These are phyloP conservation scores for Gadopsis marmoratus DNA, from an alignment of 2,797 vertebrate genomes.

Conservation along the genomic window DNA sequence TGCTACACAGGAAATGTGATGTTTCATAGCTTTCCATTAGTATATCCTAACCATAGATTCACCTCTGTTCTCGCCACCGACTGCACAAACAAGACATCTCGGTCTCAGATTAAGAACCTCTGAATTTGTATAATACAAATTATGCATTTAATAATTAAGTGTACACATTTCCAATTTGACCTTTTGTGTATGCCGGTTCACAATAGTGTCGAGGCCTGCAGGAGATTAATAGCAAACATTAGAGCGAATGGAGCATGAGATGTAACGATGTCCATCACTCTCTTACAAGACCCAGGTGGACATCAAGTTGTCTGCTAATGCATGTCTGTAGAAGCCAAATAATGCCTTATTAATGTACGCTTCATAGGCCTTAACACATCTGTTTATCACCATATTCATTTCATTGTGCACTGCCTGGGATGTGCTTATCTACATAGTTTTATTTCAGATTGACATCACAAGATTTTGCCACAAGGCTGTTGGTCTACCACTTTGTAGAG, in stretches of 20 bases:
- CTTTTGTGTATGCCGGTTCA: conserved; percentile 7
- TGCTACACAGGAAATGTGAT: conserved; percentile 13
- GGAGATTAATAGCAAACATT: conserved; percentile 24
- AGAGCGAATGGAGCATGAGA: conserved; percentile 16
- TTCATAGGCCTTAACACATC: conserved; percentile 36
- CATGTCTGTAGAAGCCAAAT: conserved; percentile 14
- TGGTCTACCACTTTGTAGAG: conserved; percentile 3
- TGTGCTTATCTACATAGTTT: conserved; percentile 29
- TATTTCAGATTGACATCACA: conserved; percentile 14
- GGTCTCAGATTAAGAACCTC: conserved; percentile 8
- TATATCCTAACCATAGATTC: not conserved
- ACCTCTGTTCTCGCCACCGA: not conserved
- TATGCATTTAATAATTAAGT: not conserved
- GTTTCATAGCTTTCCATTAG: conserved; percentile 29
- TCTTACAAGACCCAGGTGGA: conserved; percentile 26
- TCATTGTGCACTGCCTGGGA: conserved; percentile 32
- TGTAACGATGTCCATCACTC: conserved; percentile 24
- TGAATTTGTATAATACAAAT: conserved; percentile 17
- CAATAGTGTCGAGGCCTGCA: not conserved
- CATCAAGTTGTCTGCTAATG: conserved; percentile 12
- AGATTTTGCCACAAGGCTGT: conserved; percentile 1
- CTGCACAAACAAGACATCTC: conserved; percentile 6
- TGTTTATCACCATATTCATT: conserved; percentile 33
- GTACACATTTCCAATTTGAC: conserved; percentile 15
- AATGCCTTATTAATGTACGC: conserved; percentile 1